Conservation (phyloP, 2,797 vertebrate species). For the Vultur gryphus region DNA sequence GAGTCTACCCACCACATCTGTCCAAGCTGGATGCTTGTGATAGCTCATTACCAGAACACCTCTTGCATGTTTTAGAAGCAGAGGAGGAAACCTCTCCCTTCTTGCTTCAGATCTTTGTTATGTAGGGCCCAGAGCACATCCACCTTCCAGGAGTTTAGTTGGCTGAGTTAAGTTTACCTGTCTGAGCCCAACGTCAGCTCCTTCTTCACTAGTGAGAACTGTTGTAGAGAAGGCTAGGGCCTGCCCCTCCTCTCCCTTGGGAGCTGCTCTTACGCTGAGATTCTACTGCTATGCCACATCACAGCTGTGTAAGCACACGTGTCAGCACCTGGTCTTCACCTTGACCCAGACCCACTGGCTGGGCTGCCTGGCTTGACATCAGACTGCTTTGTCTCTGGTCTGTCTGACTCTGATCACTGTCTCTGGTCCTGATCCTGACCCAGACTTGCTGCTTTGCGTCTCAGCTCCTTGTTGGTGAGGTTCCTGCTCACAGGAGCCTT, state of each 20-base stretch:
- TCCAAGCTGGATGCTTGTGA: background rate
- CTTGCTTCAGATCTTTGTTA: background rate
- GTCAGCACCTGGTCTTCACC: background rate
- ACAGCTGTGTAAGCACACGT: background rate
- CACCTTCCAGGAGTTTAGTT: background rate
- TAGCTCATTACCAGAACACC: background rate
- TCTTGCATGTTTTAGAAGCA: background rate
- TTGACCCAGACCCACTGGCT: background rate
- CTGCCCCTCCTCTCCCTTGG: background rate
- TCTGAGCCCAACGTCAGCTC: background rate
- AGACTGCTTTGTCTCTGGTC: background rate
- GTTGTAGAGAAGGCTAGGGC: background rate
- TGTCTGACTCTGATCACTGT: background rate
- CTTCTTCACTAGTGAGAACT: background rate
- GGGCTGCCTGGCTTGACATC: background rate
- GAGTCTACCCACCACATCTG: background rate
- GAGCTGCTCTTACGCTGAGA: background rate
- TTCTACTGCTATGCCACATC: background rate
- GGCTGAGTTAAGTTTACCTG: background rate
- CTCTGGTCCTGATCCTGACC: background rate
- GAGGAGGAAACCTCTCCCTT: background rate
- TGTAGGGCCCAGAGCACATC: background rate
- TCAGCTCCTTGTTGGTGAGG: background rate
- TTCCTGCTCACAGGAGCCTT: background rate
- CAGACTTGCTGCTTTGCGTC: background rate